A percentile compares a stretch with the other conserved stretches of the same genome.
Conservation (phyloP, 2,888 invertebrate genomes). For the Piscicola geometra region DNA sequence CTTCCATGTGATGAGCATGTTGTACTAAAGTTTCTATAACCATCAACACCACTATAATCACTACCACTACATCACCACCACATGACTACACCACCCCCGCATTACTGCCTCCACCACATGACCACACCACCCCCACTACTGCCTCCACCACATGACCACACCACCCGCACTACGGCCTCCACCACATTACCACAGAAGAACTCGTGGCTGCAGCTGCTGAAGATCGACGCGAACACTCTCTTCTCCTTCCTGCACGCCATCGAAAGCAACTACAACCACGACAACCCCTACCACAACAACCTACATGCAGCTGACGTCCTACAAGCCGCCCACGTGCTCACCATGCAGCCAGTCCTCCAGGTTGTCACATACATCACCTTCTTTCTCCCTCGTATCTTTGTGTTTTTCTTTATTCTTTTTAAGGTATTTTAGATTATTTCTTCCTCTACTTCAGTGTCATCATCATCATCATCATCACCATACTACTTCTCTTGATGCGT, state of each 20-base stretch:
- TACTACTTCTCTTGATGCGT: too few species aligned
- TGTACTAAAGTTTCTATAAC: neutral
- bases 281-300: conserved; percentile 98
- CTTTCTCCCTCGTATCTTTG: neutral
- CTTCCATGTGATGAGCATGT: too few species aligned
- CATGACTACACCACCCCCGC: neutral
- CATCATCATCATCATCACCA: too few species aligned
- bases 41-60: neutral
- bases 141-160: neutral
- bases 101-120: too few species aligned
- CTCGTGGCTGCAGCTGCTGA: conserved; percentile 71
- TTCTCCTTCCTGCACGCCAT: conserved; percentile 46
- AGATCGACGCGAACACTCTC: conserved; percentile 88
- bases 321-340: conserved; percentile 90
- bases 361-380: conserved; percentile 52
- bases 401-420: neutral
- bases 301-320: conserved; percentile 97
- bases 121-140: neutral
- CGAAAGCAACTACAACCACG: conserved; percentile 57
- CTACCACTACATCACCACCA: neutral
- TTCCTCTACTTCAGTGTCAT: too few species aligned
- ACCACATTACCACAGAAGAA: conserved; percentile 47
- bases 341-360: conserved; percentile 90
- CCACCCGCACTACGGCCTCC: neutral
- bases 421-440: neutral